These are phyloP conservation scores for Tenrec ecaudatus DNA, from an alignment of 2,113 vertebrate genomes.

Conservation along the genomic window DNA sequence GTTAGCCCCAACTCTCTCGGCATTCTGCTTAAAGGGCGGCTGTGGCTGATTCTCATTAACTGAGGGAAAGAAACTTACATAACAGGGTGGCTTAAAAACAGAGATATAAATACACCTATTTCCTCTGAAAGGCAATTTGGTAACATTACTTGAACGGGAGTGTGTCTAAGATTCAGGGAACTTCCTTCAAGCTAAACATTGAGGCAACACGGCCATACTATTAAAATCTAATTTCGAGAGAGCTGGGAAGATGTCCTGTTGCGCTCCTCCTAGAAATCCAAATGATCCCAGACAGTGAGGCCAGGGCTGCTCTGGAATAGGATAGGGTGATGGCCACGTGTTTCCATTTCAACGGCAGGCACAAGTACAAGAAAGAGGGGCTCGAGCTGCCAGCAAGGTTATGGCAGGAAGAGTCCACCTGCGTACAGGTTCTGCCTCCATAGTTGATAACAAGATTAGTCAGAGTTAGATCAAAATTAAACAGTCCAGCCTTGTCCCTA, in stretches of 20 bases:
- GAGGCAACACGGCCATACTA: not conserved
- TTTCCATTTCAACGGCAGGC: not conserved
- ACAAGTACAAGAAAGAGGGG: not conserved
- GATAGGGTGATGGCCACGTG: not conserved
- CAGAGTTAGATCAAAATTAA: slow-evolving; percentile 46
- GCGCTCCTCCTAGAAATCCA: slow-evolving; percentile 34
- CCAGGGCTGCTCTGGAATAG: not conserved
- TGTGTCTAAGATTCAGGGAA: slow-evolving; percentile 37
- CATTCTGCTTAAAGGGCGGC: slow-evolving; percentile 55
- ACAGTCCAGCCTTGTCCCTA: slow-evolving; percentile 19
- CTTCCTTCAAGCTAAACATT: slow-evolving; percentile 56
- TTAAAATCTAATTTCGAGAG: slow-evolving; percentile 43
- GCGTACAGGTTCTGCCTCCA: not conserved
- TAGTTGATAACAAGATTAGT: slow-evolving; percentile 45
- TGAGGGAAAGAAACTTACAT: slow-evolving; percentile 17
- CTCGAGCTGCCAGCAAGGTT: not conserved
- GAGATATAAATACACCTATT: not conserved
- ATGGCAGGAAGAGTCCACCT: not conserved
- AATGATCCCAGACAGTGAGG: slow-evolving; percentile 4
- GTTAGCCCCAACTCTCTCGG: slow-evolving; percentile 60
- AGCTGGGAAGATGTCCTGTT: not conserved
- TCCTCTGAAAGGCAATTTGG: slow-evolving; percentile 34
- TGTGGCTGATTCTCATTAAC: slow-evolving; percentile 39
- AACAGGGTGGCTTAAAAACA: slow-evolving; percentile 1
- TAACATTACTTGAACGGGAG: slow-evolving; percentile 45